These are phyloP conservation scores for Amphimedon queenslandica DNA, from an alignment of 37 sponge, comb jelly and placozoan genomes.

Conservation along the genomic window DNA sequence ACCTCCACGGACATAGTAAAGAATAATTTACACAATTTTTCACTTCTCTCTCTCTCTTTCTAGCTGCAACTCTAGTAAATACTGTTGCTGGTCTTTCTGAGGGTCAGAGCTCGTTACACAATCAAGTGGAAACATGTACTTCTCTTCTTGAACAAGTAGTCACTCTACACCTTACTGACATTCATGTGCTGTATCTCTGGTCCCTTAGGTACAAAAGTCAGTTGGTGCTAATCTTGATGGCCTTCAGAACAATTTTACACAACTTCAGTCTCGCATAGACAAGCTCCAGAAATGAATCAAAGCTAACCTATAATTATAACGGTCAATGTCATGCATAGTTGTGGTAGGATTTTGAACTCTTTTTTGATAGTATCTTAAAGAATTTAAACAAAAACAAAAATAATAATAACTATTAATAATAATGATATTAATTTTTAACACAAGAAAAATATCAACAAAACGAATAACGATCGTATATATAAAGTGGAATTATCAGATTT, in stretches of 20 bases:
- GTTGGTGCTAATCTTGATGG: conserved; percentile 34
- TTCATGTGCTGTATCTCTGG: background rate
- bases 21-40: background rate
- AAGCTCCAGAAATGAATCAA: conserved; percentile 5
- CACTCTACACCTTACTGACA: background rate
- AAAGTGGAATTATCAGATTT: no score
- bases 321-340: no score
- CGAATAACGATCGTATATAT: no score
- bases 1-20: conserved; percentile 42
- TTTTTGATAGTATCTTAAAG: no score
- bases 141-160: conserved; percentile 34
- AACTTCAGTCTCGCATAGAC: conserved; percentile 32
- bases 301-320: no score
- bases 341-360: no score
- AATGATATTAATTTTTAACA: background rate
- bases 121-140: conserved; percentile 17
- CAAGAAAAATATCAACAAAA: no score
- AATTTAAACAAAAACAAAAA: background rate
- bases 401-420: background rate
- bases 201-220: conserved; percentile 24
- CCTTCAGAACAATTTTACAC: conserved; percentile 30
- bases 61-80: conserved; percentile 54
- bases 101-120: conserved; percentile 25
- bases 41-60: background rate
- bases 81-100: conserved; percentile 41